These are phyloP conservation scores for Drosophila dunni DNA, from an alignment of 1,140 invertebrate species.

Conservation along the genomic window DNA sequence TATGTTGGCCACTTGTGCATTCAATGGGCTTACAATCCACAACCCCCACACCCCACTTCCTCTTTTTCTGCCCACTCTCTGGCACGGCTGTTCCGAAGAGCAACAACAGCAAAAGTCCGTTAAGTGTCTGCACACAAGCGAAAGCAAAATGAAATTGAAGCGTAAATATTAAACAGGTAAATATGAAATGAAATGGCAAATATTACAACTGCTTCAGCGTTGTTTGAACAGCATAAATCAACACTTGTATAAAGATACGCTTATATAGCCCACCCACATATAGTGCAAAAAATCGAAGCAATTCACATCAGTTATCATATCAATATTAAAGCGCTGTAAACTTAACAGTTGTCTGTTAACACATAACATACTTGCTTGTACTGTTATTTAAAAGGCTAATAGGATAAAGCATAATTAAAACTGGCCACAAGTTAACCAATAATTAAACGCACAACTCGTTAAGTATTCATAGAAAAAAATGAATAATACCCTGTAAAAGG, in stretches of 20 bases:
- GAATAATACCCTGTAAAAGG: background rate
- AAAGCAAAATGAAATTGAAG: constrained; percentile 55
- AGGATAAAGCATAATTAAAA: constrained; percentile 23
- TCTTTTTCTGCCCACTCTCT: background rate
- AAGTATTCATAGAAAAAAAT: background rate
- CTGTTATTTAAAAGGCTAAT: constrained; percentile 4
- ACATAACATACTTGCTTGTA: background rate
- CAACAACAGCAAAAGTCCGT: constrained; percentile 28
- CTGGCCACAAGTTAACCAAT: constrained; percentile 42
- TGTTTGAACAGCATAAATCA: constrained; percentile 43
- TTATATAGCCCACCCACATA: background rate
- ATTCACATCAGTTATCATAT: background rate
- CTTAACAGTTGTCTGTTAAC: constrained; percentile 20
- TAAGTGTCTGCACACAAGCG: constrained; percentile 47
- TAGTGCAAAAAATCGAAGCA: background rate
- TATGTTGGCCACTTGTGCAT: constrained; percentile 64
- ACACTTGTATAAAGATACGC: constrained; percentile 28
- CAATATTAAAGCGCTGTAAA: background rate
- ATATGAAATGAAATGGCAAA: constrained; percentile 36
- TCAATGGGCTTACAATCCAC: constrained; percentile 43
- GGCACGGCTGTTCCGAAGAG: constrained; percentile 4
- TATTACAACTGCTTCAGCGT: constrained; percentile 44
- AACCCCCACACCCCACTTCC: background rate
- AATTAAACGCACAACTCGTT: constrained; percentile 28
- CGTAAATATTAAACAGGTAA: constrained; percentile 58